Conservation (phyloP, 1,140 invertebrate species). For the Sminthurides bifidus region DNA sequence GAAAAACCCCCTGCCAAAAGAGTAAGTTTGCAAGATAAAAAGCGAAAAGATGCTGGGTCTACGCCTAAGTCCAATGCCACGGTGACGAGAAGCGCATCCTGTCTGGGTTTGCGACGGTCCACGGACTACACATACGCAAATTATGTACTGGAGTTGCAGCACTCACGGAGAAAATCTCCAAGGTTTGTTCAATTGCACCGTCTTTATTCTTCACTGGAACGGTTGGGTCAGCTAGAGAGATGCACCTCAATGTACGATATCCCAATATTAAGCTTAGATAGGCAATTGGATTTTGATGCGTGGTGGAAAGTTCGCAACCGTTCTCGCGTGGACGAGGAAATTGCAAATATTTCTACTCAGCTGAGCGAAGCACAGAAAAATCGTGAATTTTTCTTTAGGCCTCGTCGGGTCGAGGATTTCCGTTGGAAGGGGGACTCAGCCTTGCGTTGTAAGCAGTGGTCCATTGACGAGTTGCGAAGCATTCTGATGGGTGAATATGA, state of each 20-base stretch:
- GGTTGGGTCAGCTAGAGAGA: conserved; percentile 67
- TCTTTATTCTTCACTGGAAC: conserved; percentile 73
- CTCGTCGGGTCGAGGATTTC: conserved; percentile 54
- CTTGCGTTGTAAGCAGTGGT: conserved; percentile 67
- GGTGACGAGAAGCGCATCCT: conserved; percentile 12
- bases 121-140: conserved; percentile 33
- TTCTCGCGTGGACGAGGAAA: conserved; percentile 67
- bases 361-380: conserved; percentile 64
- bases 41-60: neutral
- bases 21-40: conserved; percentile 1
- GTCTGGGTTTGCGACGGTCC: conserved; percentile 16
- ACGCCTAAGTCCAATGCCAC: neutral
- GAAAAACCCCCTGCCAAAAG: neutral
- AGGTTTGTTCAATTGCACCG: conserved; percentile 73
- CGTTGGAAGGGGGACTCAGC: conserved; percentile 64
- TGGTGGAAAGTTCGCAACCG: conserved; percentile 68
- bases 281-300: conserved; percentile 68
- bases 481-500: conserved; percentile 17
- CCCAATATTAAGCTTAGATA: conserved; percentile 49
- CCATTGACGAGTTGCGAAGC: conserved; percentile 60
- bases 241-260: conserved; percentile 57
- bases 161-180: conserved; percentile 58
- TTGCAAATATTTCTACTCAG: conserved; percentile 59
- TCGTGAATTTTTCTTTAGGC: conserved; percentile 67
- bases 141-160: conserved; percentile 57